Base-by-base conservation (phyloP, 2,797 vertebrate genomes). In the Mormyrops attenuatus region DNA sequence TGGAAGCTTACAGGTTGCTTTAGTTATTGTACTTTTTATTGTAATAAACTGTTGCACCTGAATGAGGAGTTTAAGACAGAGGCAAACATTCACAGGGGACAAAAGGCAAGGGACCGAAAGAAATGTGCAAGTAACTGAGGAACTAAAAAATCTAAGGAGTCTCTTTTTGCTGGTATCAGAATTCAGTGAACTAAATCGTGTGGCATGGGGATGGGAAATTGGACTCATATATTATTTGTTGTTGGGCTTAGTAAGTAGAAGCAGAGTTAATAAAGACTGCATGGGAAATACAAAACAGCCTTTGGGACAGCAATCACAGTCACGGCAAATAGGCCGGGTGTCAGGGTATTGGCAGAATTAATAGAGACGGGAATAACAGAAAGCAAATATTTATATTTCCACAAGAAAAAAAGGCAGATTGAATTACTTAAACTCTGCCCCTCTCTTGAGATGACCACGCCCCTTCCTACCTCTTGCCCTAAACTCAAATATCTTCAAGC, bases 361-460 rank as follows among this genome's bases (percentile, higher is more conserved):
- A 47, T 44, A 44, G 38, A 80, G 73, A 47, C 20, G 73, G 41
- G 38, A 80, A 30, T 80, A 80, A 80, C 73, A 44, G 73, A 44
- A 80, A 80, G 20, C 38, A 80, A 41, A 73, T 73, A 38, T 80
- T 80, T 44, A 47, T 80, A 80, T 41, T n/a, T 41, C 6, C 73
- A 20, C 55, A 57, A 17, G 17, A 20, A 57, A 57, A 57, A 30
- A 30, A 30, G 26, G 55, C 20, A 47, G 38, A 80, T 47, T 44
- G 38, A 47, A 80, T 80, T 80, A 44, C 38, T 80, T 44, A 47
- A 80, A 47, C 73, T 4, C 38, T 44, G 1, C 20, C 41, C 73
- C 73, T 41, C 73, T 47, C 89, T 57, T 30, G 88, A 90, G 88
- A 88, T 63, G 85, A 82, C 77, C 88, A 90, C 89, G 80, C 85